A percentile compares a stretch with the other conserved stretches of the same genome.
Evolutionary conservation across 1,140 invertebrate genomes (phyloP).

Genomic region (Delia radicum): DNA sequence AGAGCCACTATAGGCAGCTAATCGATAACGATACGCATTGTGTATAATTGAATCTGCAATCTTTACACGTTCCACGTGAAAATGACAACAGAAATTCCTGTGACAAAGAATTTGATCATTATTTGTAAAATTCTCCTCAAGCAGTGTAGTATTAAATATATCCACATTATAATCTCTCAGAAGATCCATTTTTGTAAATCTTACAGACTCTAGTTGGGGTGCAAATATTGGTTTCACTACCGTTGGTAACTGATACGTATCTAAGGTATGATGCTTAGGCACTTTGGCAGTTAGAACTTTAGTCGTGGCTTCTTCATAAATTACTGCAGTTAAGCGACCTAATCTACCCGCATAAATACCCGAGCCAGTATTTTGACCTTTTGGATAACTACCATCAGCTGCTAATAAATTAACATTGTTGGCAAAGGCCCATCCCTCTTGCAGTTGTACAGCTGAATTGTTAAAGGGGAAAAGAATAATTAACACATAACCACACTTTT

Average conservation of each 20-base stretch:
- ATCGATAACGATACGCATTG: slow-evolving; percentile 48
- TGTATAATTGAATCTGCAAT: not conserved
- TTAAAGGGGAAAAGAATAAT: not conserved
- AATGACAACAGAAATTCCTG: slow-evolving; percentile 27
- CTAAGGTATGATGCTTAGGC: slow-evolving; percentile 53
- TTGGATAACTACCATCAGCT: slow-evolving; percentile 54
- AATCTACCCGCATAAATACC: slow-evolving; percentile 57
- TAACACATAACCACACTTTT: no score
- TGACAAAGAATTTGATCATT: slow-evolving; percentile 14
- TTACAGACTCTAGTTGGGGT: slow-evolving; percentile 24
- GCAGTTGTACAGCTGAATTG: slow-evolving; percentile 55
- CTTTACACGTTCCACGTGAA: slow-evolving; percentile 12
- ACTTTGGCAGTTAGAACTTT: slow-evolving; percentile 37
- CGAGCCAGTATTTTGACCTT: slow-evolving; percentile 48
- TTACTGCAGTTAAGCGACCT: slow-evolving; percentile 41
- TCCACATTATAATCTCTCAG: slow-evolving; percentile 45
- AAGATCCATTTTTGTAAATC: slow-evolving; percentile 34
- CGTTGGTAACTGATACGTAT: not conserved
- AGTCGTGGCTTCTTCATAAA: slow-evolving; percentile 39
- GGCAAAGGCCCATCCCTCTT: slow-evolving; percentile 58
- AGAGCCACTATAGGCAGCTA: slow-evolving; percentile 51
- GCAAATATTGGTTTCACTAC: slow-evolving; percentile 26
- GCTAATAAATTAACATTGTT: slow-evolving; percentile 60
- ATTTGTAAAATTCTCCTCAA: slow-evolving; percentile 28
- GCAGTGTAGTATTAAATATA: slow-evolving; percentile 34